Percentiles rank a stretch among this genome's conserved stretches.
phyloP scores from a whole-genome alignment of 1,140 invertebrate genomes.

The Zaprionus capensis region DNA sequence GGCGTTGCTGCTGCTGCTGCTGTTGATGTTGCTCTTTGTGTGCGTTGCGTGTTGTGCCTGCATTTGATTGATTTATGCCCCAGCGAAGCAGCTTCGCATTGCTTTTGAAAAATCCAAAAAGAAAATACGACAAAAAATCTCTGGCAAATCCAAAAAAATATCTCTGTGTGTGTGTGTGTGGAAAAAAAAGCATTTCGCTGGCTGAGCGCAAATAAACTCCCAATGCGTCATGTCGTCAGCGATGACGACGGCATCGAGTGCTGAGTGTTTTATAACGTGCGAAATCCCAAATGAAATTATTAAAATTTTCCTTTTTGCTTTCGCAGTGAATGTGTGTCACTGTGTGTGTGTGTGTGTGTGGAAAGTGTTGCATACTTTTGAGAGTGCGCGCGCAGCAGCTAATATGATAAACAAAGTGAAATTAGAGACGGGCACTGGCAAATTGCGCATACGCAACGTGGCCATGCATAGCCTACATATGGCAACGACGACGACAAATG shows the following conservation, averaged over 20 bases:
- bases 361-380: conserved; percentile 16
- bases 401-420: conserved; percentile 43
- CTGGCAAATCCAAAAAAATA: conserved; percentile 42
- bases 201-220: conserved; percentile 60
- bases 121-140: conserved; percentile 19
- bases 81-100: conserved; percentile 21
- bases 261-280: conserved; percentile 77
- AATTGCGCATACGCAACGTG: conserved; percentile 77
- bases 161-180: not conserved
- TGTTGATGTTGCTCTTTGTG: conserved; percentile 46
- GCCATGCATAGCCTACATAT: conserved; percentile 59
- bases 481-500: conserved; percentile 16
- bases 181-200: conserved; percentile 22
- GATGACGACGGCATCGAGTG: conserved; percentile 46
- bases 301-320: conserved; percentile 38
- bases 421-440: conserved; percentile 42
- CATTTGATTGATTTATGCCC: conserved; percentile 78
- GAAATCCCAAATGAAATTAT: conserved; percentile 74
- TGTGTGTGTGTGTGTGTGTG: conserved; percentile 6
- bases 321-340: not conserved
- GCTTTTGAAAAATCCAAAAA: conserved; percentile 27
- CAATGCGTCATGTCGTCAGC: conserved; percentile 67
- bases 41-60: conserved; percentile 72
- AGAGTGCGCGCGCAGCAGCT: conserved; percentile 15
- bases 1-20: conserved; percentile 9